Conservation (phyloP, 2,113 vertebrate species). For the Recurvirostra avosetta region DNA sequence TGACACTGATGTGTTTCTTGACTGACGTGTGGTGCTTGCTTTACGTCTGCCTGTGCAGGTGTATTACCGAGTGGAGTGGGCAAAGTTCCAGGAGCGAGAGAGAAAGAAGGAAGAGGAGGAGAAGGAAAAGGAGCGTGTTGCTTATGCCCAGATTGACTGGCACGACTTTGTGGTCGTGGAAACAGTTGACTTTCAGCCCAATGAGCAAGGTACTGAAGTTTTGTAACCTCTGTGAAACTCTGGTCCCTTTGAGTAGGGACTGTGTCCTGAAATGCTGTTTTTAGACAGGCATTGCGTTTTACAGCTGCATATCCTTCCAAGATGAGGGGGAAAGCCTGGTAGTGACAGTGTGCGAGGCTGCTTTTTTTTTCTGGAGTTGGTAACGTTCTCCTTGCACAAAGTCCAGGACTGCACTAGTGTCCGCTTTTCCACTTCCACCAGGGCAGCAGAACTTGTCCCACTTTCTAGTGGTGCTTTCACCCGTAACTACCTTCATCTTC, state of each 20-base stretch:
- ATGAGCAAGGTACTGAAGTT: conserved; percentile 84
- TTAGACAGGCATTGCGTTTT: not conserved
- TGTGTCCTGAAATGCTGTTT: not conserved
- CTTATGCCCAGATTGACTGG: conserved; percentile 98
- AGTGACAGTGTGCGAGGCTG: not conserved
- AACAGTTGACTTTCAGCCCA: conserved; percentile 97
- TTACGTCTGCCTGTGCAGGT: conserved; percentile 72
- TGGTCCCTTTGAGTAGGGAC: not conserved
- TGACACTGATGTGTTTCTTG: not conserved
- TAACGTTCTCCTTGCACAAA: not conserved
- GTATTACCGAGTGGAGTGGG: conserved; percentile 96
- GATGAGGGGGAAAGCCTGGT: no score
- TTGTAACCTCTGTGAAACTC: not conserved
- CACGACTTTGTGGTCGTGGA: conserved; percentile 99
- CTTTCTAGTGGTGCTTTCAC: not conserved
- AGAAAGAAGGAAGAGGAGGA: conserved; percentile 98
- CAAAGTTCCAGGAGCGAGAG: conserved; percentile 96
- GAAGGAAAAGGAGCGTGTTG: conserved; percentile 93
- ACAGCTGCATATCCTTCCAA: not conserved
- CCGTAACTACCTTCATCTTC: not conserved
- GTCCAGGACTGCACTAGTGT: not conserved
- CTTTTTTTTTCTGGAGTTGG: not conserved
- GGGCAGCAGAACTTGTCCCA: not conserved
- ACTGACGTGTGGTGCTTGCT: not conserved
- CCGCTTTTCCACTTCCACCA: not conserved